These are phyloP conservation scores for Branchipolynoe longqiensis DNA, from an alignment of 2,888 invertebrate genomes.

Conservation along the genomic window DNA sequence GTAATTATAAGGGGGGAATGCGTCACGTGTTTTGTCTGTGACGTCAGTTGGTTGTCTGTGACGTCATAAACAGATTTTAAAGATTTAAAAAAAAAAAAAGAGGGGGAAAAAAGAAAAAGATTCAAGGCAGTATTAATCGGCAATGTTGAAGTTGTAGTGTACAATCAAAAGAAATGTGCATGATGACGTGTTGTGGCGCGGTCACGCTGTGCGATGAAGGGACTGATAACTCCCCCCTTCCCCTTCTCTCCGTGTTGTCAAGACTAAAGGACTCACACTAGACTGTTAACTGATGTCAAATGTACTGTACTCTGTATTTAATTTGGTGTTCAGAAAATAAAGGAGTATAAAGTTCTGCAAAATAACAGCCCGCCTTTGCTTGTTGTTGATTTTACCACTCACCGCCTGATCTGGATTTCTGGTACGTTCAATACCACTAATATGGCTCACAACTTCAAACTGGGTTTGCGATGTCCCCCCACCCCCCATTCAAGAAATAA, in stretches of 20 bases:
- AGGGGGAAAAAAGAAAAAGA: not conserved
- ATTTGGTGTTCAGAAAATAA: slow-evolving; percentile 58
- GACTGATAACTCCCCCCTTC: not conserved
- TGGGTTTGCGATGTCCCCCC: too few relatives aligned
- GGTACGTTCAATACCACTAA: too few relatives aligned
- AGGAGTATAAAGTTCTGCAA: slow-evolving; percentile 58
- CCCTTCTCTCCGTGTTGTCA: slow-evolving; percentile 1
- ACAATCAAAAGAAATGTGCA: too few relatives aligned
- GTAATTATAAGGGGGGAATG: slow-evolving; percentile 48
- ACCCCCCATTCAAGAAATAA: too few relatives aligned
- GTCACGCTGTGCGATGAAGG: slow-evolving; percentile 1
- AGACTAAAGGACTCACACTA: slow-evolving; percentile 27
- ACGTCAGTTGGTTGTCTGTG: slow-evolving; percentile 38
- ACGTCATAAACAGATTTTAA: slow-evolving; percentile 23
- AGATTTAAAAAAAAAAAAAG: slow-evolving; percentile 2
- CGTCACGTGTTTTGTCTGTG: slow-evolving; percentile 48
- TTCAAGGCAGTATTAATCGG: slow-evolving; percentile 55
- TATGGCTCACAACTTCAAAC: too few relatives aligned
- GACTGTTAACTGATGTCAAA: slow-evolving; percentile 55
- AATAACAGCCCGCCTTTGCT: slow-evolving; percentile 48
- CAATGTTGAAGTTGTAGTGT: slow-evolving; percentile 50
- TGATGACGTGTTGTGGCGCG: not conserved
- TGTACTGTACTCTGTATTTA: slow-evolving; percentile 57
- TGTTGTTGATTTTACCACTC: slow-evolving; percentile 35
- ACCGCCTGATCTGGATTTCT: slow-evolving; percentile 24